phyloP scores from a whole-genome alignment of 2,797 vertebrate species.

The Eulemur coronatus region DNA sequence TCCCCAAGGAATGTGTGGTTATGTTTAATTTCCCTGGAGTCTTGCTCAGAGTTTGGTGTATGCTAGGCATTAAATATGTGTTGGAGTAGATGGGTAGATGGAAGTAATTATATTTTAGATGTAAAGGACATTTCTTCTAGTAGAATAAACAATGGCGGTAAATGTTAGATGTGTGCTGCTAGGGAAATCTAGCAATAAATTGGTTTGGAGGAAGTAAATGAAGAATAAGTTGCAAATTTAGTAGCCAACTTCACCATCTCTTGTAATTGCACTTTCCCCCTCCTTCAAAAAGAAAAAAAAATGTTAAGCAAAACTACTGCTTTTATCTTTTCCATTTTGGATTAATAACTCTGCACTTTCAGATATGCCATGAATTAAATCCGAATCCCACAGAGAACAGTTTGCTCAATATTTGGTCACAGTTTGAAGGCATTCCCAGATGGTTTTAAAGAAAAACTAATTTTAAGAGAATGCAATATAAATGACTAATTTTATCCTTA shows the following conservation, averaged over 20 bases:
- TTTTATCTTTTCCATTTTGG: not conserved
- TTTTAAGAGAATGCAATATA: conserved; percentile 46
- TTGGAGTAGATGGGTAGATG: not conserved
- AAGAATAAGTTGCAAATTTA: conserved; percentile 9
- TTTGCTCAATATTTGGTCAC: conserved; percentile 64
- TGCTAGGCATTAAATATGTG: not conserved
- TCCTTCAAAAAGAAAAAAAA: not conserved
- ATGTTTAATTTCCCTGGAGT: not conserved
- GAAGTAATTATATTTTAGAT: not conserved
- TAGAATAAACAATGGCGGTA: not conserved
- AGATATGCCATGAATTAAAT: conserved; percentile 45
- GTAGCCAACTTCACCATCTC: not conserved
- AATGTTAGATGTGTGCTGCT: not conserved
- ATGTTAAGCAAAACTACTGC: not conserved
- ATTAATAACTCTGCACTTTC: conserved; percentile 55
- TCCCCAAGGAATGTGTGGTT: not conserved
- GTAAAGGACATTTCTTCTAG: not conserved
- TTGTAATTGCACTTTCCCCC: not conserved
- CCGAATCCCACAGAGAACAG: conserved; percentile 57
- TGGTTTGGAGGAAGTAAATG: conserved; percentile 23
- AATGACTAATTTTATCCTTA: conserved; percentile 32
- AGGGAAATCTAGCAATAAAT: conserved; percentile 23
- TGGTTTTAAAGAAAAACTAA: conserved; percentile 40
- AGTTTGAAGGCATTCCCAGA: conserved; percentile 66
- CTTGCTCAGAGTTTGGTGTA: not conserved